Evolutionary conservation across 2,888 invertebrate genomes (phyloP).

Genomic region (Pachycephus smyrnensis): DNA sequence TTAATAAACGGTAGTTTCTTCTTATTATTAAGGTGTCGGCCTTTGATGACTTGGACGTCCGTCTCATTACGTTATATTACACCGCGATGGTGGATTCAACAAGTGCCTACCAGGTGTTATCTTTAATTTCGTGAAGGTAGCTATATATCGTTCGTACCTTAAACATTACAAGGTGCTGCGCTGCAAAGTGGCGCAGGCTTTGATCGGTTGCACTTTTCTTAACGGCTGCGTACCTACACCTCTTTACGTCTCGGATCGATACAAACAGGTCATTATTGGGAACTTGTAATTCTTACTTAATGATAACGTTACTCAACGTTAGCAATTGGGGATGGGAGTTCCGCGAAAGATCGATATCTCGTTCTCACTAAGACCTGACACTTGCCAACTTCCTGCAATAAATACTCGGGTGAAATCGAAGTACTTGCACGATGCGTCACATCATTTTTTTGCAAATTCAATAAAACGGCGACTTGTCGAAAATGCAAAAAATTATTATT

Average conservation of each 20-base stretch:
- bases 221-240: not conserved
- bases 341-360: not conserved
- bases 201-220: not conserved
- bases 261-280: not conserved
- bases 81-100: not conserved
- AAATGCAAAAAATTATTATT: not conserved
- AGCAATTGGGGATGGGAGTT: not conserved
- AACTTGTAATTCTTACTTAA: not conserved
- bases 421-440: not conserved
- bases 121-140: conserved; percentile 26
- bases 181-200: not conserved
- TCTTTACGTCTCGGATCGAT: not conserved
- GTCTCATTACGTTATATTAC: conserved; percentile 31
- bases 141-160: conserved; percentile 24
- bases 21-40: conserved; percentile 32
- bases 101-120: conserved; percentile 30
- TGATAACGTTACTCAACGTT: not conserved
- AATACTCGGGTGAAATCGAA: not conserved
- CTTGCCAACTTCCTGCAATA: not conserved
- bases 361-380: not conserved
- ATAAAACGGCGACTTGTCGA: not conserved
- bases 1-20: conserved; percentile 44
- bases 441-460: not conserved
- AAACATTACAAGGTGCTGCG: not conserved
- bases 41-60: conserved; percentile 18